These are phyloP conservation scores for Siniperca obscura DNA, from an alignment of 2,797 vertebrate genomes.

Conservation along the genomic window DNA sequence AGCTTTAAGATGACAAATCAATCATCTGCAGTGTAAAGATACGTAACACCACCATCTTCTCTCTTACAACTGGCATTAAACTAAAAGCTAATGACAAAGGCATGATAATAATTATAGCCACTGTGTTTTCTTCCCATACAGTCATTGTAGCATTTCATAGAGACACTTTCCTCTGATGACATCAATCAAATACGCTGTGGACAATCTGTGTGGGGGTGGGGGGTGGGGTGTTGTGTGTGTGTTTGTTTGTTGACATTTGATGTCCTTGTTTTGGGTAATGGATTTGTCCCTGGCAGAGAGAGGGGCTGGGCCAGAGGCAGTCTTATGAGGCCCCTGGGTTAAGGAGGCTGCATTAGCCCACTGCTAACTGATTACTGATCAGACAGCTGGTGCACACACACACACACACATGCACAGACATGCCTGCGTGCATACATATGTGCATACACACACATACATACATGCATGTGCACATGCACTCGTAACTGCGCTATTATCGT, in stretches of 20 bases:
- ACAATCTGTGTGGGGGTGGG: conserved; percentile 37
- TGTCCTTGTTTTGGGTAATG: conserved; percentile 83
- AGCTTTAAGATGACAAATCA: conserved; percentile 22
- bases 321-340: conserved; percentile 84
- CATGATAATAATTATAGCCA: conserved; percentile 18
- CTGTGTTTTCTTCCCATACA: conserved; percentile 29
- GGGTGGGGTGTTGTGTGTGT: neutral
- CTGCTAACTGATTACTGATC: conserved; percentile 84
- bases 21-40: neutral
- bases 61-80: conserved; percentile 21
- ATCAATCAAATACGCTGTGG: conserved; percentile 60
- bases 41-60: neutral
- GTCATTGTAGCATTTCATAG: conserved; percentile 43
- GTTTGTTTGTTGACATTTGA: conserved; percentile 76
- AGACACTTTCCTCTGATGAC: conserved; percentile 47
- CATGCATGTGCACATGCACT: conserved; percentile 40
- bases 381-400: conserved; percentile 77
- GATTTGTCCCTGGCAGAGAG: conserved; percentile 80
- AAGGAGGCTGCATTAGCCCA: conserved; percentile 82
- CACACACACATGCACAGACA: conserved; percentile 41
- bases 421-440: conserved; percentile 48
- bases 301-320: conserved; percentile 74
- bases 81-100: conserved; percentile 35
- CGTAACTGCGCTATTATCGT: conserved; percentile 57
- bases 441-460: conserved; percentile 37